Percentiles rank a stretch among this genome's conserved stretches.
These are phyloP conservation scores for Microlaimidae sp. DNA, from an alignment of 2,888 invertebrate genomes.

Conservation along the genomic window DNA sequence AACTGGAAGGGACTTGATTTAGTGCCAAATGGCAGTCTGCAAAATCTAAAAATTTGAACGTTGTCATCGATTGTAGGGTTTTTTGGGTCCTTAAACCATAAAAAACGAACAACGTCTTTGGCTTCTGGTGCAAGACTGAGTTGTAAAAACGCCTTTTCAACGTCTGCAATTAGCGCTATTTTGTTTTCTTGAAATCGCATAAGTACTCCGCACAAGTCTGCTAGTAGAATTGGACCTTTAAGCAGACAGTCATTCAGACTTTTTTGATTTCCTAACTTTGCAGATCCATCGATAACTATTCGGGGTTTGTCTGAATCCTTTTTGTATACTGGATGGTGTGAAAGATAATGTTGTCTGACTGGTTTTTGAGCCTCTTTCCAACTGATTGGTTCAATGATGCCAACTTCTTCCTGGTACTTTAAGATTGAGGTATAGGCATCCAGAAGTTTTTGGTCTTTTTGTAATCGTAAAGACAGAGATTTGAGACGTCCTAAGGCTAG, in stretches of 20 bases:
- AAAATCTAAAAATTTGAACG: not conserved
- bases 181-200: not conserved
- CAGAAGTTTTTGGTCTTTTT: not conserved
- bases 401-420: slow-evolving; percentile 1
- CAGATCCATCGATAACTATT: not conserved
- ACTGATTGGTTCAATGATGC: slow-evolving; percentile 7
- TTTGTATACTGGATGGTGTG: slow-evolving; percentile 7
- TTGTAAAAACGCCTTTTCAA: slow-evolving; percentile 10
- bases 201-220: slow-evolving; percentile 7
- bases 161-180: slow-evolving; percentile 2
- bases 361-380: not conserved
- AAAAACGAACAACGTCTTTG: slow-evolving; percentile 3
- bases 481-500: slow-evolving; percentile 1
- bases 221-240: slow-evolving; percentile 2
- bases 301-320: not conserved
- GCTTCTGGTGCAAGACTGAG: not conserved
- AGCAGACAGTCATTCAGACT: slow-evolving; percentile 8
- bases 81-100: slow-evolving; percentile 4
- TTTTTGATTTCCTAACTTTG: no score
- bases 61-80: not conserved
- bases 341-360: not conserved
- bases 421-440: not conserved
- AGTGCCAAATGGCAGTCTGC: slow-evolving; percentile 8
- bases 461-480: not conserved
- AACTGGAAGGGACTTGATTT: slow-evolving; percentile 7